Evolutionary conservation across 2,113 vertebrate species (phyloP).

Genomic region (Arenaria interpres): DNA sequence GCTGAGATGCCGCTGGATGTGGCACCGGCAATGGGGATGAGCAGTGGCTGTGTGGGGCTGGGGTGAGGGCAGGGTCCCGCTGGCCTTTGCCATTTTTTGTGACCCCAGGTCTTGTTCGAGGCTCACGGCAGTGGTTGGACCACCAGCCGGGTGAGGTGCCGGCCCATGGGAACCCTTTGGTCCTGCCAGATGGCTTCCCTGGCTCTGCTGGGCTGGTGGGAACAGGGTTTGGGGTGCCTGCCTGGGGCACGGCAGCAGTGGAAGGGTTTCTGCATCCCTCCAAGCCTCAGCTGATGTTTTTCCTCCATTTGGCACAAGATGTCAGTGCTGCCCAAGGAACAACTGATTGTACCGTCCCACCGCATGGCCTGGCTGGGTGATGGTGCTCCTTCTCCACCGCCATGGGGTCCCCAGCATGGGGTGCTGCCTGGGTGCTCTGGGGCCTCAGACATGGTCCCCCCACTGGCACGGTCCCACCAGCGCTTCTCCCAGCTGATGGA

Average conservation of each 20-base stretch:
- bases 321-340: slow-evolving; percentile 50
- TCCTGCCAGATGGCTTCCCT: accelerated
- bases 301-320: slow-evolving; percentile 27
- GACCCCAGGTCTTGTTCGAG: background rate
- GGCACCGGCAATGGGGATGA: accelerated
- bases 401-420: background rate
- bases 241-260: background rate
- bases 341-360: accelerated
- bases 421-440: background rate
- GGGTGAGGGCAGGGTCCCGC: accelerated
- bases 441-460: accelerated
- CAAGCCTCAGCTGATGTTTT: background rate
- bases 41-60: background rate
- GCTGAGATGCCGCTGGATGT: accelerated
- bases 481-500: accelerated
- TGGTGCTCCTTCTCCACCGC: background rate
- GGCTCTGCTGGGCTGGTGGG: background rate
- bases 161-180: background rate
- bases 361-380: accelerated
- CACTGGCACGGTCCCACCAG: accelerated
- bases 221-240: background rate
- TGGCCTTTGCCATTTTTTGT: background rate
- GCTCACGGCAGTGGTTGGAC: accelerated
- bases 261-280: background rate
- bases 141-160: accelerated